Base-by-base conservation (phyloP, 23 tunicate genomes). In the Aplidium turbinatum region DNA sequence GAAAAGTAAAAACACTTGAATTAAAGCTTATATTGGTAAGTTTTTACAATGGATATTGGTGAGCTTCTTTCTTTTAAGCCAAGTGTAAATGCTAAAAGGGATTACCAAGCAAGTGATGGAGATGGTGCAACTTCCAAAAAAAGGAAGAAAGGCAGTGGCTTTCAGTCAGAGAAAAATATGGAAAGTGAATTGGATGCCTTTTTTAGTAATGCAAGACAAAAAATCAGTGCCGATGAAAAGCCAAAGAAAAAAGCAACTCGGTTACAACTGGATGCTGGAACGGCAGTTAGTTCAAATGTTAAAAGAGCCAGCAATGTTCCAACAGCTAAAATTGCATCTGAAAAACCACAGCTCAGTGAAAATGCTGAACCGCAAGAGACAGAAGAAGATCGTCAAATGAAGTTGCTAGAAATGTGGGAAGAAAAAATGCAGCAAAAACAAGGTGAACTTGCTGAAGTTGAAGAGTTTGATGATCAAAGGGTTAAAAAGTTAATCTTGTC, bases 311-410 rank as follows among this genome's bases (percentile, higher is more conserved):
- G 36, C n/a, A 16, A 51, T 28, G 45, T 30, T 7, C 48, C 53
- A 23, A 30, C 4, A 16, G 56, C 63, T 5, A 27, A 63, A 20
- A 23, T 1, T 1, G 19, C 63, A 16, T 38, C 19, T 1, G 32
- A n/a, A 16, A 50, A 63, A 26, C 42, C 60, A 42, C 56, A 31
- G 1, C 66, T 20, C 22, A 23, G 53, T 2, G 70, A 3, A 38
- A 33, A 52, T 29, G 38, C n/a, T 3, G 69, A 11, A 21, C 39
- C 75, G 2, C 60, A 72, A n/a, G 85, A 77, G 23, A 82, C 71
- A 20, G 86, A 79, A 48, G 97, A 91, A 79, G 97, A 91, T 35
- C 71, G 97, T 1, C 97, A 91, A 58, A 84, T 91, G 91, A 84
- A 70, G 61, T 64, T 91, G 33, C 78, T 91, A 1, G 96, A 88